Base-by-base conservation (phyloP, 2,888 invertebrate species). In the Caenorhabditis japonica region DNA sequence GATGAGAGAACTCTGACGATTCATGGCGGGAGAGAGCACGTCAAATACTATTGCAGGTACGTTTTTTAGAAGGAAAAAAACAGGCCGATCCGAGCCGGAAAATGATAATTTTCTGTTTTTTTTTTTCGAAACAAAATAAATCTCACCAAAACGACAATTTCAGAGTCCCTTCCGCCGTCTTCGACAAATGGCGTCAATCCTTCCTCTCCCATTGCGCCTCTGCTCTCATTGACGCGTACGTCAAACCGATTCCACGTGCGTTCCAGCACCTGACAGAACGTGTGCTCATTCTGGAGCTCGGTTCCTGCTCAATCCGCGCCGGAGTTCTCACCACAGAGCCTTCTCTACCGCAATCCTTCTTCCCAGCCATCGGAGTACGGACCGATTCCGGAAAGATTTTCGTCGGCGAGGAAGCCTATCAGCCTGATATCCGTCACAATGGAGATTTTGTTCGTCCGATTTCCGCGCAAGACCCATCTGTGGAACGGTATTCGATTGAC, bases 291-390 rank as follows among this genome's bases (percentile, higher is more conserved):
- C 88, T 91, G 44, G 91, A 91, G 83, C 83, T 91, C 38, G 91
- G 91, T 12, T 90, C 90, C 55, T 89, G 89, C 76, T 90, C 90
- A 3, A 88, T 91, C 27, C 87, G 91, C 77, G 91, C 91, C 12
- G 91, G 91, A 13, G 87, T 91, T 38, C 87, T 86, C 34, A 85
- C 84, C 21, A 74, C 77, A 23, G 82, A 85, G 46, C 84, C 90
- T 1, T 89, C 90, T n/a, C 85, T 91, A 55, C 91, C 91, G 8
- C 88, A 90, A 66, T 75, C 90, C 55, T 91, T 91, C 87, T 90
- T 91, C 85, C 91, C 91, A 2, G 89, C 90, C 53, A 88, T 91
- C 19, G 86, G 75, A 7, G 74, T 80, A 17, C 60, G 82, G 15
- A 73, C 74, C 4, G 73, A 76, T 7, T 77, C 81, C 36, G 83